Conservation (phyloP, 30 jellyfish, hydroid and myxozoan genomes). For the Aurelia sp. region DNA sequence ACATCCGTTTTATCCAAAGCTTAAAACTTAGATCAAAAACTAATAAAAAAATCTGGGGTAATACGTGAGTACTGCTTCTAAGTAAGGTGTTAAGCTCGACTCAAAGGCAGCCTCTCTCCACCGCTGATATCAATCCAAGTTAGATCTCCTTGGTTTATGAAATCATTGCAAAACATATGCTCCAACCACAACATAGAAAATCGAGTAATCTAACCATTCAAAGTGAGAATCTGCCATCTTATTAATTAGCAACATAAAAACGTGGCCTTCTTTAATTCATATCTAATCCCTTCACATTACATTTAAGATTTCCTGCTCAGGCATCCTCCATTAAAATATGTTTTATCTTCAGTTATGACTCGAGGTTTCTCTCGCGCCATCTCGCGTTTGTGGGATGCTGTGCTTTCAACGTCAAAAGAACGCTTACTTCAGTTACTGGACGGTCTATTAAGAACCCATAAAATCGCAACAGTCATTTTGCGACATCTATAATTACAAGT, state of each 20-base stretch:
- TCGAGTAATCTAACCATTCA: conserved; percentile 21
- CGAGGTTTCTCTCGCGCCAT: too few relatives aligned
- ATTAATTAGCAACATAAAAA: background rate
- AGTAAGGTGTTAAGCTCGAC: conserved; percentile 42
- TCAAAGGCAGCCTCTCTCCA: conserved; percentile 19
- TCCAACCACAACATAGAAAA: conserved; percentile 46
- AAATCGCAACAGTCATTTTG: too few relatives aligned
- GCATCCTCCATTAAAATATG: too few relatives aligned
- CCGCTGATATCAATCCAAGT: conserved; percentile 13
- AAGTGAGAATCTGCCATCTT: background rate
- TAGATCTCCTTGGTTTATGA: conserved; percentile 16
- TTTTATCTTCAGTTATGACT: too few relatives aligned
- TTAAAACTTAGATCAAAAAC: conserved; percentile 34
- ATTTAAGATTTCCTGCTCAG: too few relatives aligned
- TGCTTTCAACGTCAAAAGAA: too few relatives aligned
- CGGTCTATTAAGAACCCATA: too few relatives aligned
- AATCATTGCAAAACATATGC: conserved; percentile 40
- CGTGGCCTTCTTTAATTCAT: too few relatives aligned
- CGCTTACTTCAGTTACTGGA: too few relatives aligned
- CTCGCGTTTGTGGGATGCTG: too few relatives aligned
- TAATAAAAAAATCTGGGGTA: conserved; percentile 46
- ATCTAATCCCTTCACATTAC: too few relatives aligned
- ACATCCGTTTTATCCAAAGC: conserved; percentile 43
- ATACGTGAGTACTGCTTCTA: conserved; percentile 25
- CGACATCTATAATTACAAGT: too few relatives aligned